Evolutionary conservation across 2,888 invertebrate genomes (phyloP).

Genomic region (Drosophila testacea): DNA sequence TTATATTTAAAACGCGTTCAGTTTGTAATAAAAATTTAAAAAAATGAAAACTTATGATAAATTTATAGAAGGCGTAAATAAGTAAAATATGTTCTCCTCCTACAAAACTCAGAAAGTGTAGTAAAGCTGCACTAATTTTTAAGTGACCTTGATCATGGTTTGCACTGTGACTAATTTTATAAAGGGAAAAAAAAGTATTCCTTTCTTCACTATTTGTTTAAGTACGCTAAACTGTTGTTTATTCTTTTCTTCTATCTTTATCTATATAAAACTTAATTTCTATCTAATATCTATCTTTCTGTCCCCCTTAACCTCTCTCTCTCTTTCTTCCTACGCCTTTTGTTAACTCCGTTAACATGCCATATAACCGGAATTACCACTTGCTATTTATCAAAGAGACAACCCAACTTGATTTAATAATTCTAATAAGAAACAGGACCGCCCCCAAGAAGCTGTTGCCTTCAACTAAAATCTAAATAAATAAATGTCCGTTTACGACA

Average conservation of each 20-base stretch:
- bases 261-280: not conserved
- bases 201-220: too few species aligned
- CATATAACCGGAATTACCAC: not conserved
- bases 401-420: conserved; percentile 61
- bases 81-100: too few species aligned
- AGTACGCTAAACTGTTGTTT: too few species aligned
- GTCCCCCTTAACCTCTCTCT: not conserved
- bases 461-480: conserved; percentile 72
- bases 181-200: too few species aligned
- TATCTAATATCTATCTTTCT: not conserved
- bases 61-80: too few species aligned
- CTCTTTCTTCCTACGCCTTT: not conserved
- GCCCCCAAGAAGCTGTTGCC: conserved; percentile 42
- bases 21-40: too few species aligned
- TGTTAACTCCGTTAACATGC: conserved; percentile 2
- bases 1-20: too few species aligned
- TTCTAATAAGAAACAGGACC: conserved; percentile 49
- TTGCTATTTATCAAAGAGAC: not conserved
- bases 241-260: not conserved
- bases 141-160: too few species aligned
- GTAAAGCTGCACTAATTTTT: too few species aligned
- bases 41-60: too few species aligned
- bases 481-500: conserved; percentile 75
- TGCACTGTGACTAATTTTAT: too few species aligned
- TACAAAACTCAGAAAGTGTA: too few species aligned